A percentile compares a stretch with the other conserved stretches of the same genome.
phyloP scores from a whole-genome alignment of 1,140 invertebrate genomes.

The Saccostrea echinata region DNA sequence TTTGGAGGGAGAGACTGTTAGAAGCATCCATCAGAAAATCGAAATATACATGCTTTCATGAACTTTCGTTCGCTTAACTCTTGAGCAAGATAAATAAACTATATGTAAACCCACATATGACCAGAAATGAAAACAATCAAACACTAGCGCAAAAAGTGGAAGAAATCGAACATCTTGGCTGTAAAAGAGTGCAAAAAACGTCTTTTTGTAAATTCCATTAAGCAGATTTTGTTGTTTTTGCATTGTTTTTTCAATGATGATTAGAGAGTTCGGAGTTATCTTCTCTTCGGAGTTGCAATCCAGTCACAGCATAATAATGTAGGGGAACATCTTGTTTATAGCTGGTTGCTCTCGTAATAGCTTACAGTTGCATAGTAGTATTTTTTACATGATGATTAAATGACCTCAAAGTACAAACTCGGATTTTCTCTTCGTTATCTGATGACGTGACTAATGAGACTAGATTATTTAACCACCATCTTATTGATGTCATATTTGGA shows the following conservation, averaged over 20 bases:
- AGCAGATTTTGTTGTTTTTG: too few species aligned
- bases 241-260: not conserved
- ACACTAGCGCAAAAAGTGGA: not conserved
- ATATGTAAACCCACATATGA: constrained; percentile 14
- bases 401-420: too few species aligned
- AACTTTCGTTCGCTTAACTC: not conserved
- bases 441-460: too few species aligned
- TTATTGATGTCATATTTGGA: too few species aligned
- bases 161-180: not conserved
- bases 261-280: not conserved
- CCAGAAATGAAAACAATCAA: not conserved
- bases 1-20: constrained; percentile 13
- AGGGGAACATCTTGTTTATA: too few species aligned
- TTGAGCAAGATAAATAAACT: not conserved
- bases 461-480: too few species aligned
- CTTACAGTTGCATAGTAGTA: too few species aligned
- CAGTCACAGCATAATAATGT: too few species aligned
- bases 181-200: not conserved
- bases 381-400: too few species aligned
- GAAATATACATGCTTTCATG: not conserved
- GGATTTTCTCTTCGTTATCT: too few species aligned
- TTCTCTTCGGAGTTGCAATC: not conserved
- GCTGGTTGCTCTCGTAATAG: too few species aligned
- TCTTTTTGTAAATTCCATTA: not conserved
- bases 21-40: constrained; percentile 22